These are phyloP conservation scores for Pollimyrus isidori DNA, from an alignment of 2,113 vertebrate genomes.

Conservation along the genomic window DNA sequence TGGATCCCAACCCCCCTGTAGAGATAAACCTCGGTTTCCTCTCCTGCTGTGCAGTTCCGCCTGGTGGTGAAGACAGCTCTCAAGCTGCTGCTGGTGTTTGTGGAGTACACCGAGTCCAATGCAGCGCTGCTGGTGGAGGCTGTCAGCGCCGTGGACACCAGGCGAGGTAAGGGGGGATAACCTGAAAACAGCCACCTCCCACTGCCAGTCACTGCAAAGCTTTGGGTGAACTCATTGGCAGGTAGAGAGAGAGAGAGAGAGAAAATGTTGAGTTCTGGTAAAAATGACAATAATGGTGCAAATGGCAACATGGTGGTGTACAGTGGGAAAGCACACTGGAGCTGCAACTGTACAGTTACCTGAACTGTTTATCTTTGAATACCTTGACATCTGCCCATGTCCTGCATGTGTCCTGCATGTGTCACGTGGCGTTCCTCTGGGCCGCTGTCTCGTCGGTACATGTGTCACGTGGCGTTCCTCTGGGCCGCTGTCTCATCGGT, in stretches of 20 bases:
- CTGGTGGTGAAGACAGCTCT: conserved; percentile 92
- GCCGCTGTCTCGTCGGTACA: too few relatives aligned
- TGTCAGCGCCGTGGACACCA: conserved; percentile 68
- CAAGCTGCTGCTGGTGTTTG: conserved; percentile 92
- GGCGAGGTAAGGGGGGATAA: conserved; percentile 63
- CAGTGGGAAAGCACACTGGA: not conserved
- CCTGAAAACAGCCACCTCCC: not conserved
- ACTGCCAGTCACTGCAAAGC: not conserved
- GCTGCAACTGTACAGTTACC: not conserved
- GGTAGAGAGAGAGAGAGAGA: not conserved
- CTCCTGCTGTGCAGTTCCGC: conserved; percentile 69
- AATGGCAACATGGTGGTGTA: not conserved
- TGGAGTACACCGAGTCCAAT: conserved; percentile 87
- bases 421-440: too few relatives aligned
- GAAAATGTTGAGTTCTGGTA: not conserved
- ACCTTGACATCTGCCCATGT: not conserved
- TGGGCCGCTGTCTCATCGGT: too few relatives aligned
- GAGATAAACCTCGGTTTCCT: not conserved
- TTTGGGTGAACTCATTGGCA: not conserved
- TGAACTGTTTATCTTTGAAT: not conserved
- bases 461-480: too few relatives aligned
- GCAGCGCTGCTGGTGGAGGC: conserved; percentile 73
- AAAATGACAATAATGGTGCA: not conserved
- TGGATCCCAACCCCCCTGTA: not conserved
- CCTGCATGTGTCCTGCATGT: too few relatives aligned